Base-by-base conservation (phyloP, 2,113 vertebrate species). In the Jaculus jaculus region DNA sequence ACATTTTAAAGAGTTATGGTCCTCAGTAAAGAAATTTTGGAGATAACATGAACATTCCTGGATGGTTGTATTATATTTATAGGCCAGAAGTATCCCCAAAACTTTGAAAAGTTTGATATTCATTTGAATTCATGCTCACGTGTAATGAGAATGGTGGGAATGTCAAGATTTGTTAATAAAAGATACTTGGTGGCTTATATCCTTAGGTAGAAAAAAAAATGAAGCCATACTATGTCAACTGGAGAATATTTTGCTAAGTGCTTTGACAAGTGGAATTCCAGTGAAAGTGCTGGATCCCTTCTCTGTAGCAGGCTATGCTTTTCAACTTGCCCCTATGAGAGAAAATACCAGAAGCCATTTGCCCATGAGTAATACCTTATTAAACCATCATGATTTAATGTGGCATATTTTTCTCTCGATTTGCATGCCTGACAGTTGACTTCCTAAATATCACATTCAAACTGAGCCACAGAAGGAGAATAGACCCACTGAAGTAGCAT, bases 401-500 rank as follows among this genome's bases (percentile, higher is more conserved):
- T 95, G 95, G 93, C 92, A 95, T n/a, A 79, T 95, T 97, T 96
- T 92, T 34, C 91, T 94, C 77, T 71, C 68, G 66, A 61, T 97
- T 97, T 97, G 75, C 89, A 88, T 97, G 95, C 75, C 84, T 96
- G 93, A 87, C 95, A 97, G 95, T 92, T 61, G 69, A 87, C 88
- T 97, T 97, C 74, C 93, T 95, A 96, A 96, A 90, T 94, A 96
- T 91, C 92, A 93, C 61, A 68, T 96, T 97, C 65, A 71, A 80
- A 82, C 88, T 85, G 42, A 86, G 90, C 92, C 60, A 68, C 83
- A 92, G 94, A 96, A 95, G 93, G 96, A 96, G 97, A 82, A 66
- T 80, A 96, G 94, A 26, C 13, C 68, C 65, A 84, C 47, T 78
- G 94, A 96, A 96, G 97, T 81, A 96, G 73, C 0, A 21, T 68